A percentile compares a stretch with the other conserved stretches of the same genome.
Evolutionary conservation across 1,140 invertebrate genomes (phyloP).

Genomic region (Saccostrea echinata): DNA sequence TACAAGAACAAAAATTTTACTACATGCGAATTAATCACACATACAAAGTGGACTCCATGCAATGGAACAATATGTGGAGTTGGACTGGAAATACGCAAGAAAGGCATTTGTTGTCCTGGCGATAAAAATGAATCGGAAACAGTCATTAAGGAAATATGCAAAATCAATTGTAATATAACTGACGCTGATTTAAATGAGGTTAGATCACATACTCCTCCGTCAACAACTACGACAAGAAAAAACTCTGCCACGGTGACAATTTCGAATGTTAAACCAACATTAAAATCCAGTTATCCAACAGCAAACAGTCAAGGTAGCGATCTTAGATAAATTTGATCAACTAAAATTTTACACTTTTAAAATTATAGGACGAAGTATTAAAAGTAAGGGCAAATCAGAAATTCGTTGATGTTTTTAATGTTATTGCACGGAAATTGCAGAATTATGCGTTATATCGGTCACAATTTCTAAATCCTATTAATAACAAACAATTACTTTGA

Average conservation of each 20-base stretch:
- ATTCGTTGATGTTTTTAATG: no score
- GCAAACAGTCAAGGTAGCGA: neutral
- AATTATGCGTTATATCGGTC: no score
- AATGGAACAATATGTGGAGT: neutral
- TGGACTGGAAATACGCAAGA: neutral
- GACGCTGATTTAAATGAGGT: neutral
- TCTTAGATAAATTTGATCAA: neutral
- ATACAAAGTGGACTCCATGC: neutral
- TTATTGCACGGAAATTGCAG: no score
- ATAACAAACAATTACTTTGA: no score
- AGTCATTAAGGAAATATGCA: neutral
- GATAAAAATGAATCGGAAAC: neutral
- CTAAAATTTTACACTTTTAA: no score
- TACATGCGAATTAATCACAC: neutral
- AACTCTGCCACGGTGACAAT: neutral
- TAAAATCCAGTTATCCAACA: neutral
- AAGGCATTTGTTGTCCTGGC: neutral
- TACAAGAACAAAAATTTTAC: neutral
- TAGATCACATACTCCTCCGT: neutral
- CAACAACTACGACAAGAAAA: neutral
- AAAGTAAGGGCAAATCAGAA: no score
- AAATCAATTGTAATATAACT: neutral
- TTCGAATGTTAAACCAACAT: neutral
- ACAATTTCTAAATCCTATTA: no score
- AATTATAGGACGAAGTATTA: no score